Conservation (phyloP, 2,797 vertebrate species). For the Hozukius guyotensis region DNA sequence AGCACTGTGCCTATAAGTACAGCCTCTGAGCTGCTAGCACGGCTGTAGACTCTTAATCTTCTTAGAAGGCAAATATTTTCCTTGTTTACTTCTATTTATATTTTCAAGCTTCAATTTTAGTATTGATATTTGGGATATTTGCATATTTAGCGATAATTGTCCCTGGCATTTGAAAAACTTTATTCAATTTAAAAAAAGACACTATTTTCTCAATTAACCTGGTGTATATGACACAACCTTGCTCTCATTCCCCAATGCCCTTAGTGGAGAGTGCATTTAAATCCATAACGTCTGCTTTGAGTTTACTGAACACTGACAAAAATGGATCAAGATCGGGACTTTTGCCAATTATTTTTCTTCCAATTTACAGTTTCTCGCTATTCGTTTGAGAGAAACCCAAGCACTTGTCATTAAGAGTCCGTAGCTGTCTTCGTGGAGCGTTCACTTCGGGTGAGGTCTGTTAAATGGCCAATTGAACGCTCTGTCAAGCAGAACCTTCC, state of each 20-base stretch:
- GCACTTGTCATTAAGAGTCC: constrained; percentile 60
- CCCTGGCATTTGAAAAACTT: not conserved
- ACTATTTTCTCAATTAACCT: not conserved
- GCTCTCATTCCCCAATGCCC: too few relatives aligned
- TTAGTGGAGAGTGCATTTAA: not conserved
- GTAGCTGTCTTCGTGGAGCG: constrained; percentile 28
- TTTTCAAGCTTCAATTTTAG: too few relatives aligned
- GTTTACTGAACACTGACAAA: not conserved
- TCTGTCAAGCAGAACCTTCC: constrained; percentile 82
- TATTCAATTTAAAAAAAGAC: too few relatives aligned
- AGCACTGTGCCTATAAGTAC: not conserved
- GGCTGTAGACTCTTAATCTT: too few relatives aligned
- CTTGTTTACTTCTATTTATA: too few relatives aligned
- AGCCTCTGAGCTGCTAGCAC: too few relatives aligned
- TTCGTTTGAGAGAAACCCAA: constrained; percentile 29
- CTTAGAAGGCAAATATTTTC: too few relatives aligned
- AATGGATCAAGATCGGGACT: not conserved
- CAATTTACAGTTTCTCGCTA: not conserved
- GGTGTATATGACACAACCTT: not conserved
- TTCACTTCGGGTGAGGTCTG: constrained; percentile 77
- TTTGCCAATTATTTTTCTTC: not conserved
- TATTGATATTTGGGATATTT: too few relatives aligned
- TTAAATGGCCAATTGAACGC: constrained; percentile 80
- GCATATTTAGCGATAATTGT: not conserved
- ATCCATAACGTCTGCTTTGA: not conserved